Conservation (phyloP, 2,888 invertebrate genomes). For the Operophtera brumata region DNA sequence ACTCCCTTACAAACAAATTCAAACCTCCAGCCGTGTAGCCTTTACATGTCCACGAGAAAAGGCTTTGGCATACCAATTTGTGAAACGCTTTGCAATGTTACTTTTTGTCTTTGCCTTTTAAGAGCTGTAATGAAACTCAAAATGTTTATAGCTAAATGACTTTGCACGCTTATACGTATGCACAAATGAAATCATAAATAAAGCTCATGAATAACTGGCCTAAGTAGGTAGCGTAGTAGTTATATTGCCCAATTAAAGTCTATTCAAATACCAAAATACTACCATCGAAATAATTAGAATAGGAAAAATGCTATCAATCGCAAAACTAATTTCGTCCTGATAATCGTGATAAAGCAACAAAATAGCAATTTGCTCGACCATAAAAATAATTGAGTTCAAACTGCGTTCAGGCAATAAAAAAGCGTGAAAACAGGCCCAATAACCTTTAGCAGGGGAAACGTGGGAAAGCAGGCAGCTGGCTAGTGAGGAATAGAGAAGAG, state of each 20-base stretch:
- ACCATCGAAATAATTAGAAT: constrained; percentile 46
- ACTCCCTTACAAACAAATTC: constrained; percentile 50
- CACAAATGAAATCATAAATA: too few species aligned
- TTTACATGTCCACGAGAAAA: constrained; percentile 52
- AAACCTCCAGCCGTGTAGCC: constrained; percentile 43
- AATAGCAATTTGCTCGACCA: constrained; percentile 78
- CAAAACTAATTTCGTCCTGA: constrained; percentile 73
- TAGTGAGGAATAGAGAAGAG: constrained; percentile 67
- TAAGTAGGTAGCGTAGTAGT: neutral
- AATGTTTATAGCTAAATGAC: too few species aligned
- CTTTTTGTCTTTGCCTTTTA: neutral
- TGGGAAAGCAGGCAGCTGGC: constrained; percentile 71
- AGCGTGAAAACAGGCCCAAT: constrained; percentile 78
- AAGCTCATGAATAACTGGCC: neutral
- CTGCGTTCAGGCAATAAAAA: constrained; percentile 79
- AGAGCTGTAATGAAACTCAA: neutral
- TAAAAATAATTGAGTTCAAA: constrained; percentile 81
- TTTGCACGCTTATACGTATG: too few species aligned
- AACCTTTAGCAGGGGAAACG: constrained; percentile 72
- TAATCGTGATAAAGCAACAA: constrained; percentile 79
- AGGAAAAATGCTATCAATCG: constrained; percentile 64
- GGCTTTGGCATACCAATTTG: constrained; percentile 34
- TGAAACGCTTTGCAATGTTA: constrained; percentile 10
- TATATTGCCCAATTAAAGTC: neutral
- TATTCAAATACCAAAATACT: neutral